A percentile compares a stretch with the other conserved stretches of the same genome.
phyloP scores from a whole-genome alignment of 2,113 vertebrate genomes.

The Paradoxurus hermaphroditus region DNA sequence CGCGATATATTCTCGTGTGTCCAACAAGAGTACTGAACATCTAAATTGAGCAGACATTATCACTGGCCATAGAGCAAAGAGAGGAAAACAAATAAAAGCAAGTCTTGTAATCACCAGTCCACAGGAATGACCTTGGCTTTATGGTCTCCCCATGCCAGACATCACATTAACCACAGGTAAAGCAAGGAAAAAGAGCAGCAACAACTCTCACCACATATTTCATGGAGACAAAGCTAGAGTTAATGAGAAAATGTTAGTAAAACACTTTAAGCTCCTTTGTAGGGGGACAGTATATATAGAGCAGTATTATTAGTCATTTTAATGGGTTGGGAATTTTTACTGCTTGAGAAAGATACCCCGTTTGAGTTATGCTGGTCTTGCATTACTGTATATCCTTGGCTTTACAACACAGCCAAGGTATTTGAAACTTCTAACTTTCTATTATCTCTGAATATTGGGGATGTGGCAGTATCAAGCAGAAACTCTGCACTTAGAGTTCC shows the following conservation, averaged over 20 bases:
- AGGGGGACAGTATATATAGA: neutral
- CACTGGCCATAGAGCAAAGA: neutral
- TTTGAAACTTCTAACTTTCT: conserved; percentile 7
- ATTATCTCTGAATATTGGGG: conserved; percentile 34
- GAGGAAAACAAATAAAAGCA: neutral
- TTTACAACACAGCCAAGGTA: neutral
- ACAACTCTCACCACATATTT: neutral
- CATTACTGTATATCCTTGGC: neutral
- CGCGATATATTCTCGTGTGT: neutral
- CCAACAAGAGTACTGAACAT: neutral
- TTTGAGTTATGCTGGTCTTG: conserved; percentile 32
- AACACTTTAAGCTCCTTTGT: conserved; percentile 54
- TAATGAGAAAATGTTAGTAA: conserved; percentile 68
- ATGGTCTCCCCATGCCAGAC: neutral
- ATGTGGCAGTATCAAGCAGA: neutral
- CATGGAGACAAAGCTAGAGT: conserved; percentile 27
- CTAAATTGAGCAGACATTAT: neutral
- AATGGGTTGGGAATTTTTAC: conserved; percentile 46
- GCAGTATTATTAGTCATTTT: conserved; percentile 51
- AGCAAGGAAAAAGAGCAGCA: neutral
- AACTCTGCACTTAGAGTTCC: neutral
- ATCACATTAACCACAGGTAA: neutral
- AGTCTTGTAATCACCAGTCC: neutral
- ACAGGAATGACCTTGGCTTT: neutral
- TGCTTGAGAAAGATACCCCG: neutral